Conservation (phyloP, 2,113 vertebrate species). For the Crotophaga sulcirostris region DNA sequence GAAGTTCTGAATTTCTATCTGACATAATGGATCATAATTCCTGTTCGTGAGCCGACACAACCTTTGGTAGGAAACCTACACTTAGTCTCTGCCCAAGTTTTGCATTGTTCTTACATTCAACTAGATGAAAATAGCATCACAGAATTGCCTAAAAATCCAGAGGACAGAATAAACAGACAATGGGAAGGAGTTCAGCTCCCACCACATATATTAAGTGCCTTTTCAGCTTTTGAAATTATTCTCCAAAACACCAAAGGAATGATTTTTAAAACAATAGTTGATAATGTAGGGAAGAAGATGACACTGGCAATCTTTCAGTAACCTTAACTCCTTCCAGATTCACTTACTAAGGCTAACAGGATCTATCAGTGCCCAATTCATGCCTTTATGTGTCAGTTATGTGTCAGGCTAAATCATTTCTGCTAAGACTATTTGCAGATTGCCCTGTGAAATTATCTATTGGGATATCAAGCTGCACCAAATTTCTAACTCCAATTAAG, state of each 20-base stretch:
- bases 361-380: neutral
- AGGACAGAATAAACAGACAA: neutral
- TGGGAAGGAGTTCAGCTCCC: neutral
- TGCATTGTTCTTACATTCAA: neutral
- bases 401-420: neutral
- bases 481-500: neutral
- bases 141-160: neutral
- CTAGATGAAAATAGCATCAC: neutral
- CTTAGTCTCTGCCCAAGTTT: neutral
- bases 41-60: neutral
- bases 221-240: neutral
- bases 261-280: neutral
- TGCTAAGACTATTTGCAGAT: neutral
- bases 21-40: neutral
- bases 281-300: neutral
- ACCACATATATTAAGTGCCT: neutral
- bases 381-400: neutral
- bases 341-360: neutral
- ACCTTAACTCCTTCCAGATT: neutral
- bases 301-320: neutral
- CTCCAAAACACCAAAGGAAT: neutral
- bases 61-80: neutral
- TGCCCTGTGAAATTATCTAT: neutral
- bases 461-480: neutral
- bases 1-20: neutral